These are phyloP conservation scores for Dioctria rufipes DNA, from an alignment of 2,888 invertebrate genomes.

Conservation along the genomic window DNA sequence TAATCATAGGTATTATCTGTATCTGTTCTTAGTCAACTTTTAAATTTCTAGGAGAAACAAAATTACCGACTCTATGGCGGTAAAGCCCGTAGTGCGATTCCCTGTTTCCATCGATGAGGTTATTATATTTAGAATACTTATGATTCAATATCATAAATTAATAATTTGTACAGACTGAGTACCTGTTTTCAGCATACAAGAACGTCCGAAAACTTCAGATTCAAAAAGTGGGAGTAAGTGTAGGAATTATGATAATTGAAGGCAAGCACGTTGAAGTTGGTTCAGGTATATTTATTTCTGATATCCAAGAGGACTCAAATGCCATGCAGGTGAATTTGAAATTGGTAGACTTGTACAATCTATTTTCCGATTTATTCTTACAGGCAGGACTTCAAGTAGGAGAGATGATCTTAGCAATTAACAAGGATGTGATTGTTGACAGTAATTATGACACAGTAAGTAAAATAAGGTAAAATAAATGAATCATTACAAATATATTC, in stretches of 20 bases:
- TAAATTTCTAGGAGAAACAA: conserved; percentile 66
- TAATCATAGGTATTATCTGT: too few relatives aligned
- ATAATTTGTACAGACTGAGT: conserved; percentile 55
- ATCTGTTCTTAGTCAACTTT: too few relatives aligned
- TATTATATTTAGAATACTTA: conserved; percentile 66
- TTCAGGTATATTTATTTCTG: conserved; percentile 93
- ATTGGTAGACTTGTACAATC: neutral
- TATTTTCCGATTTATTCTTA: conserved; percentile 62
- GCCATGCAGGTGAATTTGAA: conserved; percentile 80
- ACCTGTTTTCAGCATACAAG: conserved; percentile 75
- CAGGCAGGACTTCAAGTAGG: conserved; percentile 96
- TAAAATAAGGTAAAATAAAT: neutral
- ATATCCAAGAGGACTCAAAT: conserved; percentile 90
- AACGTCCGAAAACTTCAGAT: conserved; percentile 86
- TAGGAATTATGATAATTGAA: conserved; percentile 96
- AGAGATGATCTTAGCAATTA: conserved; percentile 97
- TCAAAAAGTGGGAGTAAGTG: conserved; percentile 84
- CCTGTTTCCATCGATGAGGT: conserved; percentile 88
- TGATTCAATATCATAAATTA: neutral
- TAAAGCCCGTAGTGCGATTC: conserved; percentile 89
- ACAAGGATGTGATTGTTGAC: conserved; percentile 90
- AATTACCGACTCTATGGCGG: conserved; percentile 81
- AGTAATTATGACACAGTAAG: conserved; percentile 89
- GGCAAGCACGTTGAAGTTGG: conserved; percentile 94
- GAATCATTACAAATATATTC: too few relatives aligned